These are phyloP conservation scores for Orchesella cincta DNA, from an alignment of 1,140 invertebrate species.

Conservation along the genomic window DNA sequence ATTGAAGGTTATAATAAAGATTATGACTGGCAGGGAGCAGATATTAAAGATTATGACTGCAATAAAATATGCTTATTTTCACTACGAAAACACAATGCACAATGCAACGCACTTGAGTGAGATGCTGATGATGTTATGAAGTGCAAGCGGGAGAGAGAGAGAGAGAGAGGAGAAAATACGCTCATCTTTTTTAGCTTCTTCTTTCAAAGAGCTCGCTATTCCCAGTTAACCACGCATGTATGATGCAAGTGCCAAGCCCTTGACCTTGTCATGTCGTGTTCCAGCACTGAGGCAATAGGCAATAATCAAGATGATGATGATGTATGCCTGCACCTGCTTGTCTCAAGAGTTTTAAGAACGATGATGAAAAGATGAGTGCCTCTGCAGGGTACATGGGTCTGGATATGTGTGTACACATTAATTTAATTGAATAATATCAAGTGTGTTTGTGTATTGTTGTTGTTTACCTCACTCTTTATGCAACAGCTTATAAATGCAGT, in stretches of 20 bases:
- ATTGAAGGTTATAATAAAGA: background rate
- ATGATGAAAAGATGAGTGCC: background rate
- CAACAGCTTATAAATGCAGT: too few relatives aligned
- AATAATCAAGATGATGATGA: background rate
- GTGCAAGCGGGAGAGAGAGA: background rate
- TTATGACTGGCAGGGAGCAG: too few relatives aligned
- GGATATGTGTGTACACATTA: background rate
- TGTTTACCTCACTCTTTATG: too few relatives aligned
- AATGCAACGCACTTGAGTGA: too few relatives aligned
- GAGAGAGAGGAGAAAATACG: background rate
- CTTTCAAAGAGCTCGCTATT: too few relatives aligned
- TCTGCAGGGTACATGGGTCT: background rate
- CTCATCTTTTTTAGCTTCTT: background rate
- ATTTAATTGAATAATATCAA: background rate
- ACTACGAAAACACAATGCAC: background rate
- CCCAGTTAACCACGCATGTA: background rate
- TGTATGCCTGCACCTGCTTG: background rate
- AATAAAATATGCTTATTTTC: background rate
- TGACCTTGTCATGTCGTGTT: conserved; percentile 3
- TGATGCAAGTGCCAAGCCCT: background rate
- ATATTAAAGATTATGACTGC: too few relatives aligned
- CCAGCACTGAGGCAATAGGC: background rate
- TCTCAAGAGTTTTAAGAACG: background rate
- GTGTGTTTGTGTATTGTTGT: background rate
- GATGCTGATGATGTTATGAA: background rate